A percentile compares a stretch with the other conserved stretches of the same genome.
Evolutionary conservation across 2,797 vertebrate genomes (phyloP).

Genomic region (Sparidentex hasta): DNA sequence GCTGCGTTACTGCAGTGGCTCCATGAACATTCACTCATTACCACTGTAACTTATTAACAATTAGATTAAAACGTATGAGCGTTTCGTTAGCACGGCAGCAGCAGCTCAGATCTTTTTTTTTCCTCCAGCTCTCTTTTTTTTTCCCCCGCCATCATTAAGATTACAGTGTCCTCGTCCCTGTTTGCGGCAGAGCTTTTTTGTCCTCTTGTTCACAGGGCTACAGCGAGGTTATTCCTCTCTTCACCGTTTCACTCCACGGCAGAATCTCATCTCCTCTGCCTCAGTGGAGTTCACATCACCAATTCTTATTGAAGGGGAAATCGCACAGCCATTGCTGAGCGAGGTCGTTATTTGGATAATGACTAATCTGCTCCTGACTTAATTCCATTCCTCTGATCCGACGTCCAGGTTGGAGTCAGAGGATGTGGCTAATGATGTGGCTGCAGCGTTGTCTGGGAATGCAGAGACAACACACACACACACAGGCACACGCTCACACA

Average conservation of each 20-base stretch:
- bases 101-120: not conserved
- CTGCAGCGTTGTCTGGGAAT: conserved; percentile 63
- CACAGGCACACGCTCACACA: conserved; percentile 7
- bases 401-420: conserved; percentile 73
- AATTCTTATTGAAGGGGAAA: conserved; percentile 82
- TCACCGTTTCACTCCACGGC: conserved; percentile 67
- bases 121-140: not conserved
- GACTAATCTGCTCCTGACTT: conserved; percentile 76
- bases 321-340: conserved; percentile 62
- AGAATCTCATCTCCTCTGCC: conserved; percentile 75
- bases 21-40: conserved; percentile 47
- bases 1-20: conserved; percentile 53
- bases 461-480: conserved; percentile 15
- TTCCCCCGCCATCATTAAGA: conserved; percentile 32
- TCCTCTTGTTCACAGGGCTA: conserved; percentile 45
- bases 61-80: conserved; percentile 43
- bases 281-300: conserved; percentile 73
- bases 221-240: conserved; percentile 58
- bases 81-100: conserved; percentile 26
- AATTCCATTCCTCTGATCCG: conserved; percentile 74
- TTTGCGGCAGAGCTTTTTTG: conserved; percentile 36
- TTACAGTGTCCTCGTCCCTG: conserved; percentile 39
- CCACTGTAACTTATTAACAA: conserved; percentile 47
- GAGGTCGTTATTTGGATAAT: conserved; percentile 79
- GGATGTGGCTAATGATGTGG: conserved; percentile 79